Conservation (phyloP, 2,888 invertebrate species). For the Eurytoma adleriae region DNA sequence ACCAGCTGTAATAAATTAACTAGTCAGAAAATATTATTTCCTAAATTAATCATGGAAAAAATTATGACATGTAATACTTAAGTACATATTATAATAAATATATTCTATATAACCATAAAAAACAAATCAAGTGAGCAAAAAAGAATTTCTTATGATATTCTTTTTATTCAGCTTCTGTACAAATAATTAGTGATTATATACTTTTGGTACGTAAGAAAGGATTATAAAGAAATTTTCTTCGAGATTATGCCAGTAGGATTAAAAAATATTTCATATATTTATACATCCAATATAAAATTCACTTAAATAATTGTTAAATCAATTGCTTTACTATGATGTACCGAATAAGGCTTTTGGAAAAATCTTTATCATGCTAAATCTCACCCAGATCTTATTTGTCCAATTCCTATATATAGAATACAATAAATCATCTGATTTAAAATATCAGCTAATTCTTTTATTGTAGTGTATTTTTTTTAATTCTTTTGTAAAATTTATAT, state of each 20-base stretch:
- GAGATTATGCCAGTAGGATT: constrained; percentile 52
- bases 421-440: constrained; percentile 36
- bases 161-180: constrained; percentile 52
- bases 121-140: constrained; percentile 34
- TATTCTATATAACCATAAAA: constrained; percentile 46
- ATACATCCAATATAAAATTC: constrained; percentile 48
- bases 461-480: neutral
- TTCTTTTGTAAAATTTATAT: no score
- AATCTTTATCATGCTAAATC: constrained; percentile 41
- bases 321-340: constrained; percentile 49
- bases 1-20: constrained; percentile 51
- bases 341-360: constrained; percentile 50
- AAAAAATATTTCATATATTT: constrained; percentile 54
- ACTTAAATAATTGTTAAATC: constrained; percentile 47
- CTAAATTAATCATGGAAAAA: constrained; percentile 32
- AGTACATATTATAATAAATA: constrained; percentile 51
- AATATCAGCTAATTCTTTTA: constrained; percentile 14
- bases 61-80: constrained; percentile 52
- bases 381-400: constrained; percentile 40
- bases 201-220: constrained; percentile 43
- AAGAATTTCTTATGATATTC: constrained; percentile 47
- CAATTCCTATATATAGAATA: constrained; percentile 35
- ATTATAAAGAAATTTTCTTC: constrained; percentile 33
- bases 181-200: constrained; percentile 46
- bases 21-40: constrained; percentile 53